These are phyloP conservation scores for Zaprionus kolodkinae DNA, from an alignment of 1,140 invertebrate genomes.

Conservation along the genomic window DNA sequence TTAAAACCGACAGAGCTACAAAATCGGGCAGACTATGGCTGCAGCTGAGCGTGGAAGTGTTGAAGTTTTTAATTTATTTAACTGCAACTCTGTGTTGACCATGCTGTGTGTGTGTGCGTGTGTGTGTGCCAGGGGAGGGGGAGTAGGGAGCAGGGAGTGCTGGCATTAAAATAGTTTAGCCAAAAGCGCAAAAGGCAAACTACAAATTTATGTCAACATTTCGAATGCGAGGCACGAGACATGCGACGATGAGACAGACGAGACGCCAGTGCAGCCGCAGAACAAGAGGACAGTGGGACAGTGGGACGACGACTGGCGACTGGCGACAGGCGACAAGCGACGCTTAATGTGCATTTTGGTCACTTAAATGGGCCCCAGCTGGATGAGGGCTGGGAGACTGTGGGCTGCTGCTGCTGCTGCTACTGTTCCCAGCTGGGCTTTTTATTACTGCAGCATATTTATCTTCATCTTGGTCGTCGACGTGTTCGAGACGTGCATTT, in stretches of 20 bases:
- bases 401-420: neutral
- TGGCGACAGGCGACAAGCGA: constrained; percentile 38
- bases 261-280: constrained; percentile 38
- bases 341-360: constrained; percentile 67
- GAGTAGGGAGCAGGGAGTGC: neutral
- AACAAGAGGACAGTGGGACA: constrained; percentile 27
- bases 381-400: constrained; percentile 7
- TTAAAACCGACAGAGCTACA: constrained; percentile 40
- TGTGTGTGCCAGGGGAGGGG: neutral
- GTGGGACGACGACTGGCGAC: constrained; percentile 30
- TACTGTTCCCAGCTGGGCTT: constrained; percentile 31
- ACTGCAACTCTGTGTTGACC: constrained; percentile 45
- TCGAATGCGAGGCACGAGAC: constrained; percentile 60
- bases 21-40: constrained; percentile 31
- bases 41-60: constrained; percentile 33
- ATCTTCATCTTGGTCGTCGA: constrained; percentile 64
- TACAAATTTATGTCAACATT: constrained; percentile 65
- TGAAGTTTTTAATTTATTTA: constrained; percentile 68
- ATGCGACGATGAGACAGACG: constrained; percentile 3
- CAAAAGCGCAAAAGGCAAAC: constrained; percentile 59
- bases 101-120: constrained; percentile 2
- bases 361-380: constrained; percentile 60
- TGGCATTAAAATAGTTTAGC: constrained; percentile 61
- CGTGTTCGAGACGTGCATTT: constrained; percentile 64
- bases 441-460: constrained; percentile 69